A percentile compares a stretch with the other conserved stretches of the same genome.
Evolutionary conservation across 2,113 vertebrate genomes (phyloP).

Genomic region (Chunga burmeisteri): DNA sequence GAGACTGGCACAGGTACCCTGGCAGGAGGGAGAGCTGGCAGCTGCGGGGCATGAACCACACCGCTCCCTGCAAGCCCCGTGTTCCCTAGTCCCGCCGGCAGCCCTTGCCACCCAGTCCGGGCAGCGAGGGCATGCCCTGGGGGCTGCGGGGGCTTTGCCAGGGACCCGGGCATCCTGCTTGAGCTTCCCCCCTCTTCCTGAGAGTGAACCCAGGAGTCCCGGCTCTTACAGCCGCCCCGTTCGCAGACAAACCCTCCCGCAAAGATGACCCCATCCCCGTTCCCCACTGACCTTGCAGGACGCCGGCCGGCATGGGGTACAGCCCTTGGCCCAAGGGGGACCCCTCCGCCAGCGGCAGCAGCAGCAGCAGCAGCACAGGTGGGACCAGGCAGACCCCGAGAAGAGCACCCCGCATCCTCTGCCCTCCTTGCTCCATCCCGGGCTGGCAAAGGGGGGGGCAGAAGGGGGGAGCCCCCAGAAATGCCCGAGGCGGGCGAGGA

Average conservation of each 20-base stretch:
- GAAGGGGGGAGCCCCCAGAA: constrained; percentile 37
- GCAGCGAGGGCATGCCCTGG: accelerated
- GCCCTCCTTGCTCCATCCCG: constrained; percentile 16
- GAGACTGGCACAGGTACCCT: not conserved
- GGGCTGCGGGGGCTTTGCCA: not conserved
- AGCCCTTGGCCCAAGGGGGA: constrained; percentile 79
- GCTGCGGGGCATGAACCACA: accelerated
- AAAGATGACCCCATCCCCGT: not conserved
- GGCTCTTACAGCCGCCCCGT: not conserved
- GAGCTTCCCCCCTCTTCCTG: not conserved
- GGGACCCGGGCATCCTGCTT: not conserved
- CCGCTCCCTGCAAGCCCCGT: not conserved
- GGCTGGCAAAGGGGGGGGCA: not conserved
- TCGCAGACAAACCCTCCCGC: not conserved
- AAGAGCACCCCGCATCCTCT: not conserved
- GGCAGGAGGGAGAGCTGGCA: not conserved
- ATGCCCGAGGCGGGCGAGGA: constrained; percentile 12
- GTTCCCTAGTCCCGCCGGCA: not conserved
- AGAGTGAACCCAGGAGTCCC: not conserved
- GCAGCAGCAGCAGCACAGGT: constrained; percentile 58
- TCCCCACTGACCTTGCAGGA: constrained; percentile 83
- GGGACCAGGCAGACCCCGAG: not conserved
- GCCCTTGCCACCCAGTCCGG: not conserved
- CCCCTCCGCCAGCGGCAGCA: constrained; percentile 64
- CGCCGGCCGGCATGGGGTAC: constrained; percentile 82